These are phyloP conservation scores for Dryocosmus kuriphilus DNA, from an alignment of 2,888 invertebrate species.

Conservation along the genomic window DNA sequence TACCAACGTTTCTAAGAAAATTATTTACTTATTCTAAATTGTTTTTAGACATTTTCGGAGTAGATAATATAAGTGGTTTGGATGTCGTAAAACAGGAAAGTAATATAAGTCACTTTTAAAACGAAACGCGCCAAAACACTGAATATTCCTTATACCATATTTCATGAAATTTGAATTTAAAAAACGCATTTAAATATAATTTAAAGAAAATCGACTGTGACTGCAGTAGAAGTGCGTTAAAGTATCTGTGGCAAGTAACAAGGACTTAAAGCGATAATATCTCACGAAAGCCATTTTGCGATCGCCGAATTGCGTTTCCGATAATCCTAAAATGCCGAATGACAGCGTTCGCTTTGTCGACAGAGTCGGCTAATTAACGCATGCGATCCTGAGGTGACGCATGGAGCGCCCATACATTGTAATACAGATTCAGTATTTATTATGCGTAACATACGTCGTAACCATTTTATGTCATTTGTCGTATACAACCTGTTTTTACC, in stretches of 20 bases:
- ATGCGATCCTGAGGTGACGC: neutral
- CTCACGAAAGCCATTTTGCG: slow-evolving; percentile 9
- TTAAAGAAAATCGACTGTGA: neutral
- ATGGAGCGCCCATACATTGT: slow-evolving; percentile 46
- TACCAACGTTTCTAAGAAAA: too few species aligned
- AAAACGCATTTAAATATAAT: neutral
- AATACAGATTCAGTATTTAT: slow-evolving; percentile 51
- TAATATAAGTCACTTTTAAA: too few species aligned
- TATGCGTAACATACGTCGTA: slow-evolving; percentile 61
- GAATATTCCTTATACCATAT: neutral
- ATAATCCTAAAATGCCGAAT: neutral
- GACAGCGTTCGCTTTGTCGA: slow-evolving; percentile 6
- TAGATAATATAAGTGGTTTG: too few species aligned
- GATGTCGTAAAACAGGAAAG: too few species aligned
- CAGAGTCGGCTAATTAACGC: slow-evolving; percentile 6
- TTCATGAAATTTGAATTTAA: too few species aligned
- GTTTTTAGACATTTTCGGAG: too few species aligned
- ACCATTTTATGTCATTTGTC: slow-evolving; percentile 74
- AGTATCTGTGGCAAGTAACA: neutral
- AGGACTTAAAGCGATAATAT: slow-evolving; percentile 22
- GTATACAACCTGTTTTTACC: slow-evolving; percentile 75
- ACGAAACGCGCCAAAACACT: neutral
- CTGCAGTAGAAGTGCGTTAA: neutral
- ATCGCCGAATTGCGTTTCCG: slow-evolving; percentile 25
- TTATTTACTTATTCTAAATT: too few species aligned